Evolutionary conservation across 2,888 invertebrate genomes (phyloP), one percentile per base, ranked within the genome.

Genomic region (Siphlonurus alternatus): DNA sequence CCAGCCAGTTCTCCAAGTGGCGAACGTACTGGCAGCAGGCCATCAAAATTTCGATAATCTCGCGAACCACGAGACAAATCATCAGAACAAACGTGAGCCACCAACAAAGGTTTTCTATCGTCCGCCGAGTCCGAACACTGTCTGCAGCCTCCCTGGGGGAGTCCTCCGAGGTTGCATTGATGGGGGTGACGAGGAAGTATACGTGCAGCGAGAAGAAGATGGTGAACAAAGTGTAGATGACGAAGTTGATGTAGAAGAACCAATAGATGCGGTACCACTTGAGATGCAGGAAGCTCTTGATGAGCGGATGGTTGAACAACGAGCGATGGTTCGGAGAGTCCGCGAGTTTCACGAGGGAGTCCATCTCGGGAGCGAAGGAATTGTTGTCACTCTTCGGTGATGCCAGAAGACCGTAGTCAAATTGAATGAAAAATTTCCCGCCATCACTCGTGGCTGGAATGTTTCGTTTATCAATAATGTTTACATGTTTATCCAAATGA

Each of bases 211-310:
- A 83, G 65, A 91, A 77, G 61, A 85, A 79, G 10, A 83, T 68
- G 74, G 87, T 86, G 70, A 89, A 84, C 0, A 85, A 71, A 0
- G 85, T 74, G 73, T 89, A 91, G 69, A 88, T 83, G 2, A 83
- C 74, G 38, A 90, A 82, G 71, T 91, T 90, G 1, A 83, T 77
- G 68, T 83, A 86, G 71, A 89, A 88, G 38, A 89, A 78, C 67
- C 83, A 81, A 64, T 87, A 83, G 67, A 91, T 84, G 66, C 85
- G 79, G 73, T 86, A 84, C 89, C 90, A 91, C 74, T 91, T 91
- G 20, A 70, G 66, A 61, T 66, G 67, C 2, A 71, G 64, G 65
- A 70, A 71, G 62, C 61, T 62, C 2, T 23, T 62, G 10, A 64
- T 61, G 19, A 62, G 23, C 0, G 90, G 90, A 76, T 91, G 90